Base-by-base conservation (phyloP, 2,113 vertebrate species). In the Lethenteron camtschaticum region DNA sequence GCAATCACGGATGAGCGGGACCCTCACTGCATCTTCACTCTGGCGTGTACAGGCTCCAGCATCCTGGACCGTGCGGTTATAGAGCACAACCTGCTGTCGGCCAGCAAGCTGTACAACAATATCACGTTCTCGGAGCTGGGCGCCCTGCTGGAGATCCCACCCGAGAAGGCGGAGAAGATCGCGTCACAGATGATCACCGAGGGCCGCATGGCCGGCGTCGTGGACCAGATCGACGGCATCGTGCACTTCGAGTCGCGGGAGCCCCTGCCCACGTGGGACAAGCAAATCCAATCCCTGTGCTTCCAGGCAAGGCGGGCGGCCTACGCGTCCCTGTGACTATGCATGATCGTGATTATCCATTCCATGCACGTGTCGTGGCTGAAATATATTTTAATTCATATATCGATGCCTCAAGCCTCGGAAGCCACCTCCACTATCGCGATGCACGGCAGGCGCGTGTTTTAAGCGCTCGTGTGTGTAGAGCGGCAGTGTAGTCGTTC, bases 161-260 rank as follows among this genome's bases (percentile, higher is more conserved):
- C 94, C 59, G 89, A 90, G 59, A 96, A 96, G 94, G 94, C 94
- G 70, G 94, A 99, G 75, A 99, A 99, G 77, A 99, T 99, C 2
- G 94, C 94, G 16, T 99, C 94, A 11, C 94, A 99, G 76, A 99
- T 99, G 94, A 99, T 99, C 79, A 99, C 94, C 1, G 94, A 99
- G 75, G 90, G 92, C 57, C 89, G 90, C 24, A 99, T 99, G 94
- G 96, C 96, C 2, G 92, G 94, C 75, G 96, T 99, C 76, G 96
- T 99, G 55, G 92, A 99, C 80, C 94, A 99, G 78, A 99, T 99
- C 69, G 94, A 99, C 3, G 82, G 94, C 75, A 96, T 99, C 56
- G 94, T 99, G 73, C 94, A 99, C 79, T 99, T 96, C 83, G 94
- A 96, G 82, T 89, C 92, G 4, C 87, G 94, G n/a, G 92, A 96